Base-by-base conservation (phyloP, 2,888 invertebrate species). In the Drosophila acutilabella region DNA sequence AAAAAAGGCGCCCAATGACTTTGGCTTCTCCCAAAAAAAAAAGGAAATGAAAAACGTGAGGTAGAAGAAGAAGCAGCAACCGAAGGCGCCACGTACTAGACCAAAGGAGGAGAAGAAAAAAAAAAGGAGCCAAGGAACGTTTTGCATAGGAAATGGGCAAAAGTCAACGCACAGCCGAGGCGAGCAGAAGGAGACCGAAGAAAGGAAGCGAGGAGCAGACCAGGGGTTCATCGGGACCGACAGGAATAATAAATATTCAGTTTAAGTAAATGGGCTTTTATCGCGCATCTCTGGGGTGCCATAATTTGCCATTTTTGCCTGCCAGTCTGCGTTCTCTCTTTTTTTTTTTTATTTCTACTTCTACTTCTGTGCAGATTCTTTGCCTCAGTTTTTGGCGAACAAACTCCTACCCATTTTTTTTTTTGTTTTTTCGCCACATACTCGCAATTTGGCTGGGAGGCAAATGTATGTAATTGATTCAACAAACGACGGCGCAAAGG, bases 251-350 rank as follows among this genome's bases (percentile, higher is more conserved):
- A 85, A 85, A 85, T 85, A 85, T 85, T 89, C 89, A 85, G 85
- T 85, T 85, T 89, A 86, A 88, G 89, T 86, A 86, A 86, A 86
- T 89, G 85, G 85, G 89, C 85, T 86, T 86, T 86, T 89, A 86
- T 86, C 89, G 85, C 80, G 85, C 78, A 81, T 88, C 88, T 88
- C 89, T 74, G 69, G 84, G 82, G 88, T 83, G 90, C 81, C 89
- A 88, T 89, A 88, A 86, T 90, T 89, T 85, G 89, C 89, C 89
- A 85, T 88, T 84, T 84, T 86, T 82, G 87, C 89, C 83, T 50
- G 62, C 65, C 62, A 71, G 78, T 79, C 78, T 68, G 71, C 71
- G 71, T 45, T 59, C 73, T 58, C 33, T 42, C 30, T 38, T 30
- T 51, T 40, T 59, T 60, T 56, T 50, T 62, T 61, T 70, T 56